phyloP scores from a whole-genome alignment of 2,888 invertebrate genomes.

The Lithophane semibrunnea region DNA sequence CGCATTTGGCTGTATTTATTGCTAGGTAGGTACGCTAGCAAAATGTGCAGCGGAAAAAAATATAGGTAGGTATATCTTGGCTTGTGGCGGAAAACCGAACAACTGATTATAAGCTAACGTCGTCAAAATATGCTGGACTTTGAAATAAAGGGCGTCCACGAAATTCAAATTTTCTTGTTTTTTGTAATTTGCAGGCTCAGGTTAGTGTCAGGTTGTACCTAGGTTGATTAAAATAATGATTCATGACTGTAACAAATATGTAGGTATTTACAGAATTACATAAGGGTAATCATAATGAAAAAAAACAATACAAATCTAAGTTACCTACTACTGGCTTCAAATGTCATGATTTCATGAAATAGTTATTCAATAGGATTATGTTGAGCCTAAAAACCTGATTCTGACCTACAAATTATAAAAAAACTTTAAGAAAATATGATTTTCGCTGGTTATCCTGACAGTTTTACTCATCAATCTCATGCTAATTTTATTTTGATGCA shows the following conservation, averaged over 20 bases:
- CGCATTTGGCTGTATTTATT: conserved; percentile 39
- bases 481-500: not conserved
- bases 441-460: not conserved
- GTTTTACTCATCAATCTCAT: not conserved
- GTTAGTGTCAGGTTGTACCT: too few species aligned
- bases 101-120: not conserved
- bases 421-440: not conserved
- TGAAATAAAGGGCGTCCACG: not conserved
- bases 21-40: not conserved
- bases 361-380: too few species aligned
- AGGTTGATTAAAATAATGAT: too few species aligned
- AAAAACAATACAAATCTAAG: too few species aligned
- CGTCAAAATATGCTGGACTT: not conserved
- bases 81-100: not conserved
- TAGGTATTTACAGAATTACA: too few species aligned
- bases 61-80: not conserved
- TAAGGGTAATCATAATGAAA: too few species aligned
- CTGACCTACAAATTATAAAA: not conserved
- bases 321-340: too few species aligned
- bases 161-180: too few species aligned
- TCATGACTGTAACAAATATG: too few species aligned
- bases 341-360: too few species aligned
- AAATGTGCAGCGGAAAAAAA: not conserved
- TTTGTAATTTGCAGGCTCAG: too few species aligned
- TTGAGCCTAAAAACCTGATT: too few species aligned